Conservation (phyloP, 92 coral and sea anemone species). For the Micromussa lordhowensis region DNA sequence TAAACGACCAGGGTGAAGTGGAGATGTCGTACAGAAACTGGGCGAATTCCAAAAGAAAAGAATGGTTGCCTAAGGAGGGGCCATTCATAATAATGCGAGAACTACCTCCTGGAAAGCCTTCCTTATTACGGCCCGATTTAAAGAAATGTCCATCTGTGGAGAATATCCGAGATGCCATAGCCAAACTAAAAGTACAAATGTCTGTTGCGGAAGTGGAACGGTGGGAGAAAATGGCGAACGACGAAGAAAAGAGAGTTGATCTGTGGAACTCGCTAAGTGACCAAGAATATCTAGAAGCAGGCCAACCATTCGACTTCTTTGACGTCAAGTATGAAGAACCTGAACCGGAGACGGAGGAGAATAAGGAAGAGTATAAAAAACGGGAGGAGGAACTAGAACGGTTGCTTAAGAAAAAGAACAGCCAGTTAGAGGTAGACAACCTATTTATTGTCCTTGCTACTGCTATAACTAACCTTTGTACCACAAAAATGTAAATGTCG, state of each 20-base stretch:
- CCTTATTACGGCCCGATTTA: conserved; percentile 33
- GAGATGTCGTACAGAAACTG: conserved; percentile 65
- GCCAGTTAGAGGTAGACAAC: conserved; percentile 16
- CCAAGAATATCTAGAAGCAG: conserved; percentile 25
- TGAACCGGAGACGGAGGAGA: not conserved
- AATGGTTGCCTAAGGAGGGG: conserved; percentile 48
- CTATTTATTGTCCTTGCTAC: too few species aligned
- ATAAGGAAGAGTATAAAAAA: conserved; percentile 6
- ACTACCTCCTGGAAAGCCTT: conserved; percentile 23
- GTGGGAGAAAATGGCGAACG: conserved; percentile 25
- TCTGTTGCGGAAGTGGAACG: conserved; percentile 15
- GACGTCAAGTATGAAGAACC: conserved; percentile 21
- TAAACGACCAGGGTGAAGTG: conserved; percentile 52
- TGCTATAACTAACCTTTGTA: not conserved
- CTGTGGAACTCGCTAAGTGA: conserved; percentile 19
- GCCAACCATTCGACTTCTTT: conserved; percentile 26
- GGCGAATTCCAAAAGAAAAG: conserved; percentile 51
- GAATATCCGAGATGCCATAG: not conserved
- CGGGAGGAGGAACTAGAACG: conserved; percentile 8
- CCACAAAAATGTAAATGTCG: not conserved
- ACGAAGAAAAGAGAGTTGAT: conserved; percentile 1
- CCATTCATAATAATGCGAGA: conserved; percentile 23
- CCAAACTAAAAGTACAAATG: conserved; percentile 41
- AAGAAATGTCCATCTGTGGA: conserved; percentile 49
- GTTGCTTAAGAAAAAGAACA: conserved; percentile 27